Evolutionary conservation across 2,888 invertebrate species (phyloP).

Genomic region (Chrysolina americana): DNA sequence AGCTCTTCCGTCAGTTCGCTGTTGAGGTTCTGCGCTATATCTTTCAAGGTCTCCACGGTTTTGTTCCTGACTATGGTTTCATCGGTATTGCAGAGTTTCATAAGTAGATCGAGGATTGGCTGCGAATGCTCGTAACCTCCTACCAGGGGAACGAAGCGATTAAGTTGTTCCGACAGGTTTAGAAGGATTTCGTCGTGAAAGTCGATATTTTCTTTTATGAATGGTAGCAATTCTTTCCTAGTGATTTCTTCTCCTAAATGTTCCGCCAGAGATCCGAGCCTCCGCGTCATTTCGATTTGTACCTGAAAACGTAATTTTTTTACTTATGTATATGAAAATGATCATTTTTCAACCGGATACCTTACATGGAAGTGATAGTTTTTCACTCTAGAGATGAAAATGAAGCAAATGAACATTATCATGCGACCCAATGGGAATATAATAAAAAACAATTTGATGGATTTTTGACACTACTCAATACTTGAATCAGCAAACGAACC

Average conservation of each 20-base stretch:
- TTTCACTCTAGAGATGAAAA: no score
- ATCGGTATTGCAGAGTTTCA: slow-evolving; percentile 62
- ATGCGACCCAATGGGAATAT: no score
- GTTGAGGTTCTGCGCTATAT: slow-evolving; percentile 55
- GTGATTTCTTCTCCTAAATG: slow-evolving; percentile 60
- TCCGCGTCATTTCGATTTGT: slow-evolving; percentile 61
- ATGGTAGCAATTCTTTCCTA: slow-evolving; percentile 61
- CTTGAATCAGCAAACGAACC: no score
- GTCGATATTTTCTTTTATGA: slow-evolving; percentile 59
- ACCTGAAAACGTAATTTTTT: slow-evolving; percentile 68
- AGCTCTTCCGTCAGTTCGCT: slow-evolving; percentile 56
- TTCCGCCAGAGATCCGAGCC: slow-evolving; percentile 59
- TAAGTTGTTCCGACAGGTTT: slow-evolving; percentile 62
- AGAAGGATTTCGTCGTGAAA: slow-evolving; percentile 62
- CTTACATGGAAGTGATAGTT: no score
- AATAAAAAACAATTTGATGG: no score
- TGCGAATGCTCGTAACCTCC: slow-evolving; percentile 62
- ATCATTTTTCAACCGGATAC: no score
- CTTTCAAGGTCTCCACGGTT: slow-evolving; percentile 59
- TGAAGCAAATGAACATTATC: no score
- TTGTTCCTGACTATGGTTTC: slow-evolving; percentile 62
- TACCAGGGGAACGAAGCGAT: slow-evolving; percentile 61
- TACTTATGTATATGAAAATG: background rate
- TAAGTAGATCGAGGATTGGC: slow-evolving; percentile 60
- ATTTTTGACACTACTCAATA: no score